Evolutionary conservation across 2,888 invertebrate species (phyloP).

Genomic region (Cephus sareptanus): DNA sequence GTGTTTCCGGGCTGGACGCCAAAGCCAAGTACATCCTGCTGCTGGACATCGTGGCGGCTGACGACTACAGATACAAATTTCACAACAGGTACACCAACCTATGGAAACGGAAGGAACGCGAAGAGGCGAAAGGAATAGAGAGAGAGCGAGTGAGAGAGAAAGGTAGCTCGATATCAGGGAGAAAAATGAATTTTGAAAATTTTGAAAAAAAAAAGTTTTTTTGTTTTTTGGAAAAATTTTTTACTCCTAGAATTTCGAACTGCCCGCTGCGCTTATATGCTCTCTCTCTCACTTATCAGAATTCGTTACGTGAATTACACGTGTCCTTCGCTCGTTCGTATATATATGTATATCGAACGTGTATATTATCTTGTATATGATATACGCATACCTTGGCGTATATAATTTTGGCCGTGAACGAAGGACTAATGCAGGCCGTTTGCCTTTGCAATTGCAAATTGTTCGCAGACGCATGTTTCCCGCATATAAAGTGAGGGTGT

Average conservation of each 20-base stretch:
- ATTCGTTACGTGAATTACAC: too few species aligned
- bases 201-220: too few species aligned
- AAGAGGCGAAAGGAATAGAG: slow-evolving; percentile 5
- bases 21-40: slow-evolving; percentile 99
- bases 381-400: too few species aligned
- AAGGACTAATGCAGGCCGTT: slow-evolving; percentile 48
- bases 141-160: slow-evolving; percentile 4
- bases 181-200: not conserved
- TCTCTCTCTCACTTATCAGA: too few species aligned
- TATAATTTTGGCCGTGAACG: slow-evolving; percentile 14
- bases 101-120: slow-evolving; percentile 6
- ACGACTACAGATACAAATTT: slow-evolving; percentile 98
- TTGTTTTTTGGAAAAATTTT: too few species aligned
- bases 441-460: slow-evolving; percentile 60
- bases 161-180: not conserved
- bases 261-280: too few species aligned
- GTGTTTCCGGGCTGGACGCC: slow-evolving; percentile 97
- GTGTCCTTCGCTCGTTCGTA: too few species aligned
- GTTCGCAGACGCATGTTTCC: slow-evolving; percentile 94
- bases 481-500: slow-evolving; percentile 95
- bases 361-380: too few species aligned
- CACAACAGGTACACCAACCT: slow-evolving; percentile 83
- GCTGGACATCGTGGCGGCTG: slow-evolving; percentile 98
- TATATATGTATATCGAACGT: too few species aligned
- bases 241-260: too few species aligned